Percentiles rank a stretch among this genome's conserved stretches.
Evolutionary conservation across 1,140 invertebrate species (phyloP).

Genomic region (Adelges cooleyi): DNA sequence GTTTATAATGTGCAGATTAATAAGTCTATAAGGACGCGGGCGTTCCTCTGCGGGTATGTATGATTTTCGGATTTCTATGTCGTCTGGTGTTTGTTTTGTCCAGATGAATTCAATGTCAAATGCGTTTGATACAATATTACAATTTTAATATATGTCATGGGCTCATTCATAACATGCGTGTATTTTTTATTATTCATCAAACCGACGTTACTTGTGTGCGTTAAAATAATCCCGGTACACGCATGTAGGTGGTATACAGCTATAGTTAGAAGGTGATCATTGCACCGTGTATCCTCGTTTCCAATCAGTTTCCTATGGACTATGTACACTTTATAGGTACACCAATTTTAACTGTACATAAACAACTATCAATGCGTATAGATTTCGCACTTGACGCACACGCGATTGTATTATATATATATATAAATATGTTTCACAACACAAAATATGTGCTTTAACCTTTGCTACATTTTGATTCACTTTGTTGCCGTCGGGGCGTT

Average conservation of each 20-base stretch:
- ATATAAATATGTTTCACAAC: too few relatives aligned
- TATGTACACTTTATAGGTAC: not conserved
- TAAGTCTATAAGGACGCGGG: too few relatives aligned
- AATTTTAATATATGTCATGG: slow-evolving; percentile 1
- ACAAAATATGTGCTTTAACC: too few relatives aligned
- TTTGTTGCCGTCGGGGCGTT: too few relatives aligned
- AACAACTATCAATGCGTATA: too few relatives aligned
- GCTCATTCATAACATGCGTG: not conserved
- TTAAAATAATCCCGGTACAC: not conserved
- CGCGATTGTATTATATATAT: too few relatives aligned
- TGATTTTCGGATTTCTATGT: too few relatives aligned
- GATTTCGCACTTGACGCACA: too few relatives aligned
- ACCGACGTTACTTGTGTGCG: not conserved
- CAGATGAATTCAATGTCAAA: not conserved
- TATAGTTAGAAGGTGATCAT: slow-evolving; percentile 9
- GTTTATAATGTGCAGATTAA: too few relatives aligned
- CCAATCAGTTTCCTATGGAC: not conserved
- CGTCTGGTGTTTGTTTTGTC: not conserved
- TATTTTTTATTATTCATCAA: not conserved
- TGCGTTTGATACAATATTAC: not conserved
- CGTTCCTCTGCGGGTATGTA: not conserved
- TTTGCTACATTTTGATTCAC: too few relatives aligned
- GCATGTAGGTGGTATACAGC: not conserved
- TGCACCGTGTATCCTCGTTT: slow-evolving; percentile 23
- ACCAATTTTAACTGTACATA: too few relatives aligned